Evolutionary conservation across 2,888 invertebrate species (phyloP), one percentile per base, ranked within the genome.

Genomic region (Xanthostigma xanthostigma): DNA sequence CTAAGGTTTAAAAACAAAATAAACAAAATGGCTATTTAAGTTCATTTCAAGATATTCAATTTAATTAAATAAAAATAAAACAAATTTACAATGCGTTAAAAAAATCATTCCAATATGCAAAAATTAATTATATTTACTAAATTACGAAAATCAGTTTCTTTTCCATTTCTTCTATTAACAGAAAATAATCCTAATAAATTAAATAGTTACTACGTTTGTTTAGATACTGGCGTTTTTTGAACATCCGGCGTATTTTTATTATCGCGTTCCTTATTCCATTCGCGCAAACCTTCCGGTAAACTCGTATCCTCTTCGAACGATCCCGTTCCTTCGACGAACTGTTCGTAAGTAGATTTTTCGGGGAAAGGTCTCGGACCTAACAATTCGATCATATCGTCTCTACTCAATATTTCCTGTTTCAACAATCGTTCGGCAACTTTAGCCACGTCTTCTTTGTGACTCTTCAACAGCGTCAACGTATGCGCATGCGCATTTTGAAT

Each of bases 311-410:
- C 98, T 54, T 98, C 98, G 59, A 97, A 81, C 1, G 96, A 95
- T 2, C 97, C 97, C 0, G 94, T 95, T 2, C 94, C 95, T 68
- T 94, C 96, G 0, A 99, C 98, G 68, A 99, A 98, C 63, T 99
- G 91, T 67, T 99, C 98, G 61, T 99, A 99, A 9, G 97, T 97
- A 11, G 96, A 94, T 71, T 97, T 97, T 68, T 99, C 98, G 10
- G 86, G 86, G 78, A 98, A 99, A 0, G 98, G 98, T 56, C 98
- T 73, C 33, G 80, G 76, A 1, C 98, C 98, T 43, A 98, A 72
- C 36, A 99, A 70, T 65, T 96, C 95, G 53, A 97, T 89, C 94
- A 99, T 94, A 63, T 98, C 98, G 43, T 95, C 92, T 53, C 97
- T 81, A 61, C 88, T 90, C 45, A 99, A 73, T 55, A 96, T 84